Conservation (phyloP, 2,797 vertebrate species). For the Ptychadena robeensis region DNA sequence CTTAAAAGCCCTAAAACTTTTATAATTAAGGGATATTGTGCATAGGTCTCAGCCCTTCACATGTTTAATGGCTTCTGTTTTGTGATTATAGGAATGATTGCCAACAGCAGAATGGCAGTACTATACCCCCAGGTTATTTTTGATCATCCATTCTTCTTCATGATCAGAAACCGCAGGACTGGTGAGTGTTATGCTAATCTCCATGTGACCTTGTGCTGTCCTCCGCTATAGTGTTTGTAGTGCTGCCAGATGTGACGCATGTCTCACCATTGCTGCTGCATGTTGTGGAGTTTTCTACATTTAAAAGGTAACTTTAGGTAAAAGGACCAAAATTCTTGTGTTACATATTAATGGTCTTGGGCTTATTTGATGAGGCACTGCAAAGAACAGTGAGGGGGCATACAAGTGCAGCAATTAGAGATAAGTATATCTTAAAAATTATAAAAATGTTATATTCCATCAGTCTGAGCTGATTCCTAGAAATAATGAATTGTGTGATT, state of each 20-base stretch:
- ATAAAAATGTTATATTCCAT: too few relatives aligned
- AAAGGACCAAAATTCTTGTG: too few relatives aligned
- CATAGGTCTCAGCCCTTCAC: too few relatives aligned
- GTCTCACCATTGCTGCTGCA: background rate
- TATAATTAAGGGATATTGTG: background rate
- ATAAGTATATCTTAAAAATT: background rate
- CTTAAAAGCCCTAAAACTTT: too few relatives aligned
- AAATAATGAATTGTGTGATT: background rate
- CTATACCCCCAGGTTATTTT: conserved; percentile 96
- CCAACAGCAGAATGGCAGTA: conserved; percentile 91
- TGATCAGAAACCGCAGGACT: conserved; percentile 91
- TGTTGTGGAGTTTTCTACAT: background rate
- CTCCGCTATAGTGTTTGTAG: background rate
- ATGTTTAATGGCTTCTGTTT: conserved; percentile 25
- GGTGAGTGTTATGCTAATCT: conserved; percentile 72
- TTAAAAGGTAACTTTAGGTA: too few relatives aligned
- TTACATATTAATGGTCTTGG: too few relatives aligned
- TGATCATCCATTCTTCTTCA: conserved; percentile 96
- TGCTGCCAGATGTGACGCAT: background rate
- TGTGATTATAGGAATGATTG: conserved; percentile 85
- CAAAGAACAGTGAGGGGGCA: background rate
- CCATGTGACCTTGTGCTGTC: background rate
- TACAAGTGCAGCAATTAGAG: background rate
- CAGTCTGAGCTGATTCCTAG: background rate
- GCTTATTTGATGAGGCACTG: background rate